Percentiles rank a stretch among this genome's conserved stretches.
Evolutionary conservation across 2,888 invertebrate genomes (phyloP).

Genomic region (Hemaris fuciformis): DNA sequence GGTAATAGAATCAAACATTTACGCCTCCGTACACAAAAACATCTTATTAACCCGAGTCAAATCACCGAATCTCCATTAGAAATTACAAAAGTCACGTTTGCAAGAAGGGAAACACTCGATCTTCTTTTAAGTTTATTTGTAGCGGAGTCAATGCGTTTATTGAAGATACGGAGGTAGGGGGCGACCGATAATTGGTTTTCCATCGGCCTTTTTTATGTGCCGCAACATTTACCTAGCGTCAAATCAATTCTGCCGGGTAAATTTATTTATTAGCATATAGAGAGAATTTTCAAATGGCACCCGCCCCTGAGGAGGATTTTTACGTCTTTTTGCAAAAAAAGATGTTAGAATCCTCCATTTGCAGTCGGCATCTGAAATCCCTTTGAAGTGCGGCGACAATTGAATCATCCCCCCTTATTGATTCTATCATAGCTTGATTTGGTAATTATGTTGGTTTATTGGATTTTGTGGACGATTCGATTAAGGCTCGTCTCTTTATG

Average conservation of each 20-base stretch:
- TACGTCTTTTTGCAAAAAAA: neutral
- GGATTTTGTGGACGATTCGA: neutral
- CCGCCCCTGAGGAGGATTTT: neutral
- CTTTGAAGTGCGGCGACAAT: neutral
- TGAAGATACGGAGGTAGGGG: conserved; percentile 37
- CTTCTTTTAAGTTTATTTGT: conserved; percentile 17
- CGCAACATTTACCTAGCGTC: conserved; percentile 52
- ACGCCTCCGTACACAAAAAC: too few species aligned
- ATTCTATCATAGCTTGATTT: neutral
- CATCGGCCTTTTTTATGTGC: conserved; percentile 41
- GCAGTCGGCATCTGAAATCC: neutral
- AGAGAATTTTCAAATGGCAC: conserved; percentile 43
- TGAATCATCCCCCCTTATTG: neutral
- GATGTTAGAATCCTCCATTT: conserved; percentile 1
- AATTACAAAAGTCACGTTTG: conserved; percentile 15
- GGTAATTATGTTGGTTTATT: neutral
- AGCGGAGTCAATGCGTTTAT: conserved; percentile 36
- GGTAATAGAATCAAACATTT: too few species aligned
- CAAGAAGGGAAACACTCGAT: neutral
- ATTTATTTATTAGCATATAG: conserved; percentile 73
- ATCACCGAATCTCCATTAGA: neutral
- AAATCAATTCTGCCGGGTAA: conserved; percentile 59
- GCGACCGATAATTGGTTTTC: conserved; percentile 62
- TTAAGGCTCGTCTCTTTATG: neutral
- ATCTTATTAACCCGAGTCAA: neutral